Base-by-base conservation (phyloP, 2,797 vertebrate genomes). In the Poecilia wingei region DNA sequence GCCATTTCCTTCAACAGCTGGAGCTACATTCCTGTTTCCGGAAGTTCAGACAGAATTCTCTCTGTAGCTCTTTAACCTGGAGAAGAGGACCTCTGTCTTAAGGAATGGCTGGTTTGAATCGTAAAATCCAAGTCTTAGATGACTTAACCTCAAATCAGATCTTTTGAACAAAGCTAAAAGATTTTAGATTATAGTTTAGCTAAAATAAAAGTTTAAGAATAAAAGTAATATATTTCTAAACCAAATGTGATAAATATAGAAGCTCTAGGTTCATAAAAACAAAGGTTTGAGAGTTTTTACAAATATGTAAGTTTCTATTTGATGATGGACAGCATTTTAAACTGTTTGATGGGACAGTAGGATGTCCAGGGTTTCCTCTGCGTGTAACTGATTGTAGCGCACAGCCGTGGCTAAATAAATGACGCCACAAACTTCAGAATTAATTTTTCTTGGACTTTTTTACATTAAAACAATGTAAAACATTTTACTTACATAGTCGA, bases 1-100 rank as follows among this genome's bases (percentile, higher is more conserved):
- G 74, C 85, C 31, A 83, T 88, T 87, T 88, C 41, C 77, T 64
- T 43, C 69, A 95, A 88, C 95, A 95, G 92, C 92, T 93, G 93
- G 92, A 94, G 83, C 53, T 61, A 86, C 72, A 28, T 85, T 91
- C 47, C 79, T 81, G 90, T 84, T 86, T 59, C 86, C 75, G 85
- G 91, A 93, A 94, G 89, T 80, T 82, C 75, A 79, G 78, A 8
- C 68, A 45, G 46, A n/a, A 83, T 84, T 82, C 77, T 77, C 79
- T 70, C 80, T 75, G 79, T 82, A 84, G 90, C 61, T 20, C 87
- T 80, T 91, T 79, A 88, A 90, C 84, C n/a, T 2, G 28, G 18
- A 41, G 68, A 31, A 41, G 68, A 70, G 13, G 68, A 3, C 68
- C n/a, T 70, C 25, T 70, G 2, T 16, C 46, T 25, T 43, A 43